A percentile compares a stretch with the other conserved stretches of the same genome.
These are phyloP conservation scores for Sinosuthora webbiana DNA, from an alignment of 2,113 vertebrate genomes.

Conservation along the genomic window DNA sequence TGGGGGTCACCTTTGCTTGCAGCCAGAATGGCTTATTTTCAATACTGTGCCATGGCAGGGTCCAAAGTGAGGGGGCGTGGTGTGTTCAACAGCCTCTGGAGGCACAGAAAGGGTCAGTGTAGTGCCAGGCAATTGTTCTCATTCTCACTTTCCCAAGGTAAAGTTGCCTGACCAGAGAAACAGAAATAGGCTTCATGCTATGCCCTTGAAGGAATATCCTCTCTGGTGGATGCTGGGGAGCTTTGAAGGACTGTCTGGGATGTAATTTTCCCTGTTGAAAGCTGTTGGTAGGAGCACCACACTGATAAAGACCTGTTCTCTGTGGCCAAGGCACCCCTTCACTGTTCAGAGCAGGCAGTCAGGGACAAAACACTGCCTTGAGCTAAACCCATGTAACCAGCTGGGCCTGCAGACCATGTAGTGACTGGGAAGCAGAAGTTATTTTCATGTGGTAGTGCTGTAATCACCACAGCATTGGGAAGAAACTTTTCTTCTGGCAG, in stretches of 20 bases:
- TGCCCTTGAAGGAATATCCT: neutral
- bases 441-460: neutral
- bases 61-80: neutral
- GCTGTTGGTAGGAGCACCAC: neutral
- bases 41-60: neutral
- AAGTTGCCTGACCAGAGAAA: neutral
- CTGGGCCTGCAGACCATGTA: neutral
- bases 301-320: neutral
- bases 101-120: neutral
- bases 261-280: neutral
- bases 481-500: neutral
- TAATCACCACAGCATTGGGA: neutral
- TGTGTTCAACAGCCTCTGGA: neutral
- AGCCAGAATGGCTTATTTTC: neutral
- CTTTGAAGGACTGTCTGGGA: neutral
- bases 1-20: neutral
- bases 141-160: neutral
- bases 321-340: neutral
- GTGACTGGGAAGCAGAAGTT: neutral
- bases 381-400: neutral
- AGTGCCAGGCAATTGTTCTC: neutral
- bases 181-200: neutral
- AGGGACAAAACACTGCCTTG: neutral
- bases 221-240: neutral
- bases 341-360: fast-evolving